Evolutionary conservation across 53 echinoderm and acorn worm genomes (phyloP), one percentile per base, ranked within the genome.

Genomic region (Patiria pectinifera): DNA sequence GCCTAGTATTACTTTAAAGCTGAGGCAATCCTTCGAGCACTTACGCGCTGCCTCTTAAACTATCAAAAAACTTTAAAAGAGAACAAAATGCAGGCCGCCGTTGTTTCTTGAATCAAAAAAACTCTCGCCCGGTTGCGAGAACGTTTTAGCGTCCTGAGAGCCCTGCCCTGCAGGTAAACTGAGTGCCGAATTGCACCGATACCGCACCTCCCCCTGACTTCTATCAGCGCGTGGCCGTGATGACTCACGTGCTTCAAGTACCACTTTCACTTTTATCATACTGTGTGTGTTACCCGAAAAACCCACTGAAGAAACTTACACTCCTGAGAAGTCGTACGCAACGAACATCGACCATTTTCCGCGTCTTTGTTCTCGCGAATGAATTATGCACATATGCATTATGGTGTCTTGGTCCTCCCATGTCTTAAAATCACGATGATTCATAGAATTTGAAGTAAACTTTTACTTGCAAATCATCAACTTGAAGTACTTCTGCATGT

Each of bases 381-480:
- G 86, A 86, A 86, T 86, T 86, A 86, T 86, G 86, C 74, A 46
- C 86, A 86, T 86, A 69, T 69, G 53, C 19, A 85, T 85, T 85
- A 69, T 14, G 48, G 53, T n/a, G 86, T 48, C 71, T 59, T 22
- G 47, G 15, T 43, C 25, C 0, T 11, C 86, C 44, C 23, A 4
- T 6, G 43, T 12, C 18, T 71, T 48, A 74, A 24, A 74, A 6
- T 74, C 45, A 71, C 48, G 75, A 74, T 74, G 86, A 53, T 48
- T 75, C 86, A 86, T 45, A 78, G 79, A 45, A 22, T n/a, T 74
- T 71, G 45, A 47, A 74, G 23, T 58, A 18, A 86, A 86, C 75
- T 74, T 26, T 48, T 48, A 63, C 47, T 45, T 78, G 74, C 35
- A 74, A 74, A 86, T 23, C 22, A 72, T 86, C 59, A 58, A 12